phyloP scores from a whole-genome alignment of 2,888 invertebrate species.

The Idaea aversata region DNA sequence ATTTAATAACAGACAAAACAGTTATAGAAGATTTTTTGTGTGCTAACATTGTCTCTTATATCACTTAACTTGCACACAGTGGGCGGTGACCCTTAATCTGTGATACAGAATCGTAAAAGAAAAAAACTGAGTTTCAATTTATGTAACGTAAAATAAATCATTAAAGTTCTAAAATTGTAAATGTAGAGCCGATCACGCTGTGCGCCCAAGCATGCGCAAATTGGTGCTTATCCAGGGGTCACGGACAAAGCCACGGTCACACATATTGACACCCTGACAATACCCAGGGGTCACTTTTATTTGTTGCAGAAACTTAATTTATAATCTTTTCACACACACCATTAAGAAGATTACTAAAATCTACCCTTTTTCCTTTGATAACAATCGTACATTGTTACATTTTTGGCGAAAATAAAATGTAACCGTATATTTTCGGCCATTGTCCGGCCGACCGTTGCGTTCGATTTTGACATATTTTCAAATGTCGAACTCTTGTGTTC shows the following conservation, averaged over 20 bases:
- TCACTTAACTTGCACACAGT: neutral
- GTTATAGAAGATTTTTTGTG: neutral
- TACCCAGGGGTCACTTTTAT: conserved; percentile 79
- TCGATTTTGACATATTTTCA: conserved; percentile 72
- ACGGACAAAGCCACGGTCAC: conserved; percentile 75
- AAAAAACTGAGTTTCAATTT: conserved; percentile 37
- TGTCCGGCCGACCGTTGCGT: conserved; percentile 63
- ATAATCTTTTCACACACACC: conserved; percentile 81
- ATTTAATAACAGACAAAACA: no score
- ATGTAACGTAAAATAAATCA: conserved; percentile 39
- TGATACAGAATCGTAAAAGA: neutral
- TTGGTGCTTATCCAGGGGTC: conserved; percentile 75
- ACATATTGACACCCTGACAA: conserved; percentile 79
- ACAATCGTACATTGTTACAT: conserved; percentile 77
- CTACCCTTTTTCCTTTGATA: conserved; percentile 76
- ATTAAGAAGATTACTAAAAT: conserved; percentile 80
- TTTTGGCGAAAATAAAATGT: conserved; percentile 66
- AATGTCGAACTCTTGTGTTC: conserved; percentile 62
- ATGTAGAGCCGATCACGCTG: conserved; percentile 62
- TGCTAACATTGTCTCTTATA: no score
- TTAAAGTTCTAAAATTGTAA: conserved; percentile 26
- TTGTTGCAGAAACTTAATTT: conserved; percentile 81
- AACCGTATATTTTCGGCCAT: conserved; percentile 58
- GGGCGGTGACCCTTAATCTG: neutral
- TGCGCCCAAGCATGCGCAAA: conserved; percentile 68